phyloP scores from a whole-genome alignment of 2,113 vertebrate species.

The Semnornis frantzii region DNA sequence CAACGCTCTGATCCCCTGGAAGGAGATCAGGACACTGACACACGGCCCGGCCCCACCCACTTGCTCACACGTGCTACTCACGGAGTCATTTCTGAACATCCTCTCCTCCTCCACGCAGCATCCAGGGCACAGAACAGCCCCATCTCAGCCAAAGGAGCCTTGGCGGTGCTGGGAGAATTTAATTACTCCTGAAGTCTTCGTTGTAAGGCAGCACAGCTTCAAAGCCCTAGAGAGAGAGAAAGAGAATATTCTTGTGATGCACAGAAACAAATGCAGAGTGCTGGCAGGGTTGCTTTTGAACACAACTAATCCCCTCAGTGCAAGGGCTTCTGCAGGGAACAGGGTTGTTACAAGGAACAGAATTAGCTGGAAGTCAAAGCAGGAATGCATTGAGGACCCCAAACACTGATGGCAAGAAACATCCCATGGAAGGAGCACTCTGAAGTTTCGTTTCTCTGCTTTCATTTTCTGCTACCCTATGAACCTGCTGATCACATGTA shows the following conservation, averaged over 20 bases:
- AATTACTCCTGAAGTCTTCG: conserved; percentile 44
- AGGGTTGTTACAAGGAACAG: not conserved
- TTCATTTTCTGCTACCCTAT: conserved; percentile 33
- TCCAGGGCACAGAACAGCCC: not conserved
- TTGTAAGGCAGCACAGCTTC: conserved; percentile 46
- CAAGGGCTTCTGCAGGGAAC: not conserved
- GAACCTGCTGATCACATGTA: conserved; percentile 60
- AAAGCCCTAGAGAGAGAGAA: conserved; percentile 54
- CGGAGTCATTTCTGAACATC: conserved; percentile 43
- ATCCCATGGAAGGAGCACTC: not conserved
- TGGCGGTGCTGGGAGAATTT: conserved; percentile 22
- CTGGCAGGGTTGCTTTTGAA: conserved; percentile 12
- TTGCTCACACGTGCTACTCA: not conserved
- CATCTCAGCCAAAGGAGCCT: conserved; percentile 57
- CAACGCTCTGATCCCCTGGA: not conserved
- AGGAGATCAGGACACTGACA: not conserved
- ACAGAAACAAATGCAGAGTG: not conserved
- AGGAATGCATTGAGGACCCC: not conserved
- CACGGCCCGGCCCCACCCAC: not conserved
- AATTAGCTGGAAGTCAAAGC: not conserved
- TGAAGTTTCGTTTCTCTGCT: conserved; percentile 11
- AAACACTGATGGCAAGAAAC: not conserved
- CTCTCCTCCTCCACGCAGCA: conserved; percentile 13
- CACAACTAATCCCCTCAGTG: not conserved
- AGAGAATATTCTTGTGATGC: conserved; percentile 43